Conservation (phyloP, 1,140 invertebrate species). For the Bombus superbus region DNA sequence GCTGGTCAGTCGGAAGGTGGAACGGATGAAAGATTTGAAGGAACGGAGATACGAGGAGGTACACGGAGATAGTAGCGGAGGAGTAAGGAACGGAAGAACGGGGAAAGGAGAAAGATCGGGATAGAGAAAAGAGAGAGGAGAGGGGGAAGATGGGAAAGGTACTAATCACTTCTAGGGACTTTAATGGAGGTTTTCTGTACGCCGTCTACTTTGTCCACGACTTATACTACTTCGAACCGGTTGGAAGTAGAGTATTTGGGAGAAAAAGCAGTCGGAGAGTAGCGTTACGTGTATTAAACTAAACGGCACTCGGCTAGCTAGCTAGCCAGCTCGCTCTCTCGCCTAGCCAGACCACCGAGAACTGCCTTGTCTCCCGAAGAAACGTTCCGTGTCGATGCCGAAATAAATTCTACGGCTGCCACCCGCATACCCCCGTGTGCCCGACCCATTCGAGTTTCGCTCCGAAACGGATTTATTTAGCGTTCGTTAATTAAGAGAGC, state of each 20-base stretch:
- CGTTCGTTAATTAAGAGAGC: constrained; percentile 52
- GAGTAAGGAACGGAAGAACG: background rate
- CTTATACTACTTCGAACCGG: constrained; percentile 78
- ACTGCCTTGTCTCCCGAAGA: constrained; percentile 56
- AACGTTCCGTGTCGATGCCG: constrained; percentile 60
- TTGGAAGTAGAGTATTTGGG: constrained; percentile 75
- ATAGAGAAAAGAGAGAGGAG: constrained; percentile 32
- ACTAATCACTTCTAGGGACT: constrained; percentile 83
- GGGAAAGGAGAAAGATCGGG: background rate
- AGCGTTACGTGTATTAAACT: constrained; percentile 81
- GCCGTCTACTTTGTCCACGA: constrained; percentile 82
- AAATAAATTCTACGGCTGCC: constrained; percentile 59
- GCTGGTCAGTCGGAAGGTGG: no score
- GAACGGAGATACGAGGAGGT: background rate
- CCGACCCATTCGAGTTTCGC: constrained; percentile 21
- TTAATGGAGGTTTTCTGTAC: constrained; percentile 84
- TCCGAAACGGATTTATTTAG: constrained; percentile 46
- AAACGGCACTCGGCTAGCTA: constrained; percentile 69
- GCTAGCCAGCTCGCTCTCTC: constrained; percentile 51
- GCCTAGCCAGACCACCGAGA: background rate
- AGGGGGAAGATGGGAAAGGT: constrained; percentile 67
- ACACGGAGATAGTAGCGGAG: background rate
- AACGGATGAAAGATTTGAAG: background rate
- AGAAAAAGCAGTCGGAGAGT: constrained; percentile 79
- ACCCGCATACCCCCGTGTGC: background rate